Conservation (phyloP, 2,113 vertebrate genomes). For the Eidolon helvum region DNA sequence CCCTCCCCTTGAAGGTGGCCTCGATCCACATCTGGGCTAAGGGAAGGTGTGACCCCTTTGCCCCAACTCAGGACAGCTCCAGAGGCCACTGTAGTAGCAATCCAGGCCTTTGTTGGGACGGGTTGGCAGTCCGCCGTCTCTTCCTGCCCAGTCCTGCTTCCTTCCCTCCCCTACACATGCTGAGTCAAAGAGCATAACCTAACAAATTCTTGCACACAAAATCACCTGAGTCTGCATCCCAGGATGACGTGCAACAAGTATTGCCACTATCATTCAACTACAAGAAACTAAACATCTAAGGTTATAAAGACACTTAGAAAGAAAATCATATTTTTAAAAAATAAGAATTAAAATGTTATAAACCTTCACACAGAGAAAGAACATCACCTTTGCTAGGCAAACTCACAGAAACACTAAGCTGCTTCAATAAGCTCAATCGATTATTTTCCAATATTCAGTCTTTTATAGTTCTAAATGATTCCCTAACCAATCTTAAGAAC, state of each 20-base stretch:
- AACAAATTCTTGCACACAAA: background rate
- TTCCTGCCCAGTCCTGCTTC: background rate
- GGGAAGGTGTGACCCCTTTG: background rate
- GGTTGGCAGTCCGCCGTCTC: background rate
- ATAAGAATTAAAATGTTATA: background rate
- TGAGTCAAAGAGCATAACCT: background rate
- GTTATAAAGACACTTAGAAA: background rate
- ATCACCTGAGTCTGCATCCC: background rate
- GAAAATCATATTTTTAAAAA: background rate
- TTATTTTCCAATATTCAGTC: background rate
- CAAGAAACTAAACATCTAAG: background rate
- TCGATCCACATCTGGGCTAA: background rate
- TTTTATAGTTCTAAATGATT: background rate
- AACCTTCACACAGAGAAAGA: background rate
- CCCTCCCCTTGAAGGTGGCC: background rate
- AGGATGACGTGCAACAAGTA: background rate
- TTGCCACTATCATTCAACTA: background rate
- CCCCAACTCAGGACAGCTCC: background rate
- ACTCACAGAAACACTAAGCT: background rate
- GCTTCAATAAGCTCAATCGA: background rate
- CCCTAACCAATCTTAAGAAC: background rate
- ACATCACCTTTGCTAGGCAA: background rate
- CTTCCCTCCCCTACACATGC: background rate
- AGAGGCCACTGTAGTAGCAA: background rate
- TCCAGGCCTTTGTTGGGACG: background rate